Percentiles rank a stretch among this genome's conserved stretches.
These are phyloP conservation scores for Corella eumyota DNA, from an alignment of 23 tunicate species.

Conservation along the genomic window DNA sequence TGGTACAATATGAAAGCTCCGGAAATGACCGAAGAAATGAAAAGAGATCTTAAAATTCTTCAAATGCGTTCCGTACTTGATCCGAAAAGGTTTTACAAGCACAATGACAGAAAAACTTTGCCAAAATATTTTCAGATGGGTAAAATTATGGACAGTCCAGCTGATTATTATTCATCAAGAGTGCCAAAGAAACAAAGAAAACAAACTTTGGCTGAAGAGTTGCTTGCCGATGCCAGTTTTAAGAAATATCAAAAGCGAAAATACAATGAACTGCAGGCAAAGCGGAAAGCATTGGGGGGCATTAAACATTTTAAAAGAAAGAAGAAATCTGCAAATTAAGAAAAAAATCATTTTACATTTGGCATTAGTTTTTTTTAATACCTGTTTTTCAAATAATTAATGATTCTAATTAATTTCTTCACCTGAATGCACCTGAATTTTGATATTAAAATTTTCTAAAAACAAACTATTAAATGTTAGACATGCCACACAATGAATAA, in stretches of 20 bases:
- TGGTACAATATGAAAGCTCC: constrained; percentile 79
- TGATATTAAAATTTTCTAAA: too few species aligned
- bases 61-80: constrained; percentile 70
- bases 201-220: constrained; percentile 55
- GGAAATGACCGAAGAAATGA: constrained; percentile 51
- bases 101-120: constrained; percentile 47
- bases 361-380: too few species aligned
- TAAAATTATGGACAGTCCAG: constrained; percentile 61
- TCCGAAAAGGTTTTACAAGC: constrained; percentile 75
- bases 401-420: too few species aligned
- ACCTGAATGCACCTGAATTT: too few species aligned
- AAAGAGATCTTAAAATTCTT: constrained; percentile 45
- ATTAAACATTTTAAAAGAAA: too few species aligned
- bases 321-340: too few species aligned
- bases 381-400: too few species aligned
- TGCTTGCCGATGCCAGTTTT: constrained; percentile 68
- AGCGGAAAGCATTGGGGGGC: too few species aligned
- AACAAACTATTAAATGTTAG: too few species aligned
- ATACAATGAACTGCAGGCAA: too few species aligned
- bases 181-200: constrained; percentile 73
- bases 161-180: constrained; percentile 71
- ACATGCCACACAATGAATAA: too few species aligned
- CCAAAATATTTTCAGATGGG: constrained; percentile 69
- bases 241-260: constrained; percentile 50
- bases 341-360: too few species aligned